Conservation (phyloP, 2,797 vertebrate genomes). For the Myoxocephalus aenaeus region DNA sequence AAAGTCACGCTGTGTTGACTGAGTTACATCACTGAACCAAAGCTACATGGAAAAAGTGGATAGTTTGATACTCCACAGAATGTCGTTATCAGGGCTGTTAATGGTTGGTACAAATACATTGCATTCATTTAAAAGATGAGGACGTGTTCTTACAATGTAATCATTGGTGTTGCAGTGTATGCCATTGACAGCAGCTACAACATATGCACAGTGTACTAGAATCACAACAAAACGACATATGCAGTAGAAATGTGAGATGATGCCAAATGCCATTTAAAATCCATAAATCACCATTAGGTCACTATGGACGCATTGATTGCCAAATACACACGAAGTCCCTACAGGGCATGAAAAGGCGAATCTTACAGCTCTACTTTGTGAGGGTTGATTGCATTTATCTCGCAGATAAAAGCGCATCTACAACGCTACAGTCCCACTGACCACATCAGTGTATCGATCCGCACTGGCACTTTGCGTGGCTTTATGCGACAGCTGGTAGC, state of each 20-base stretch:
- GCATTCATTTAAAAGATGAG: background rate
- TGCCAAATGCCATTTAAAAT: background rate
- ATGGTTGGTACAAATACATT: background rate
- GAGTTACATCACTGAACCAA: constrained; percentile 9
- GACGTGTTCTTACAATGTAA: background rate
- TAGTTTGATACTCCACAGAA: background rate
- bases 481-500: constrained; percentile 73
- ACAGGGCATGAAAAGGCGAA: background rate
- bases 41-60: background rate
- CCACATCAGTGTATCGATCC: constrained; percentile 58
- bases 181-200: background rate
- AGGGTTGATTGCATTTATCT: constrained; percentile 25
- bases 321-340: constrained; percentile 1
- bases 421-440: constrained; percentile 13
- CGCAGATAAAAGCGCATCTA: constrained; percentile 26
- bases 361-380: background rate
- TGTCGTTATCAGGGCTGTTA: background rate
- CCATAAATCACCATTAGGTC: constrained; percentile 30
- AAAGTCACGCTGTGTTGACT: constrained; percentile 27
- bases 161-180: background rate
- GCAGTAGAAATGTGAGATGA: background rate
- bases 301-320: background rate
- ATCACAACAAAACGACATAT: background rate
- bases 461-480: constrained; percentile 42
- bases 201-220: background rate